phyloP scores from a whole-genome alignment of 2,888 invertebrate genomes.

The Exephanes ischioxanthus region DNA sequence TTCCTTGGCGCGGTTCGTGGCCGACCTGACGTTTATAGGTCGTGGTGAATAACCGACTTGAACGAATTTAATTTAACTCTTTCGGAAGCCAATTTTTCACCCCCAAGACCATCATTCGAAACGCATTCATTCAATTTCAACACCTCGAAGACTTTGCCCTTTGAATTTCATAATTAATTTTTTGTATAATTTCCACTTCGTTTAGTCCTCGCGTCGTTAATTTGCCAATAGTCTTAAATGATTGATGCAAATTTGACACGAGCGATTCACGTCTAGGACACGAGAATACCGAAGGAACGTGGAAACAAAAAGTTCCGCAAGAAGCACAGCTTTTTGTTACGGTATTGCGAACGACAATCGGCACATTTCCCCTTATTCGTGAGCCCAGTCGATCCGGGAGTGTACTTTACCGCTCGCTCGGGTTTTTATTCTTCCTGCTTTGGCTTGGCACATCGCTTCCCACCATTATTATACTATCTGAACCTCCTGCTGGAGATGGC shows the following conservation, averaged over 20 bases:
- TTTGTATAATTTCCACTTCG: background rate
- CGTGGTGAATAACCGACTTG: constrained; percentile 61
- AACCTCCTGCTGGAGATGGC: constrained; percentile 44
- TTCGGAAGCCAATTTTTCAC: constrained; percentile 33
- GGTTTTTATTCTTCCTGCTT: constrained; percentile 62
- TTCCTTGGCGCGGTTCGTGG: constrained; percentile 50
- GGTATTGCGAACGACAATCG: constrained; percentile 13
- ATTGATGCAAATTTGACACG: background rate
- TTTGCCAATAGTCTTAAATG: background rate
- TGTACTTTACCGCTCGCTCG: constrained; percentile 46
- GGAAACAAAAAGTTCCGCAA: background rate
- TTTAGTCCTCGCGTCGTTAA: too few species aligned
- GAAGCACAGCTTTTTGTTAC: background rate
- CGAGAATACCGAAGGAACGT: background rate
- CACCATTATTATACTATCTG: constrained; percentile 59
- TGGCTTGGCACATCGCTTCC: constrained; percentile 34
- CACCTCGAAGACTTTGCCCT: background rate
- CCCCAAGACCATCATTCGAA: constrained; percentile 9
- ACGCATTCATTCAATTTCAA: background rate
- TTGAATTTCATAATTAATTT: background rate
- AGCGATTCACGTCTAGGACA: background rate
- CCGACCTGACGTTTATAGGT: constrained; percentile 74
- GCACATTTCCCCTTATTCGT: constrained; percentile 1
- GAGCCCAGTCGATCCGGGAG: constrained; percentile 21
- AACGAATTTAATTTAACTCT: constrained; percentile 59